Percentiles rank a stretch among this genome's conserved stretches.
phyloP scores from a whole-genome alignment of 2,888 invertebrate species.

The Nineta flava region DNA sequence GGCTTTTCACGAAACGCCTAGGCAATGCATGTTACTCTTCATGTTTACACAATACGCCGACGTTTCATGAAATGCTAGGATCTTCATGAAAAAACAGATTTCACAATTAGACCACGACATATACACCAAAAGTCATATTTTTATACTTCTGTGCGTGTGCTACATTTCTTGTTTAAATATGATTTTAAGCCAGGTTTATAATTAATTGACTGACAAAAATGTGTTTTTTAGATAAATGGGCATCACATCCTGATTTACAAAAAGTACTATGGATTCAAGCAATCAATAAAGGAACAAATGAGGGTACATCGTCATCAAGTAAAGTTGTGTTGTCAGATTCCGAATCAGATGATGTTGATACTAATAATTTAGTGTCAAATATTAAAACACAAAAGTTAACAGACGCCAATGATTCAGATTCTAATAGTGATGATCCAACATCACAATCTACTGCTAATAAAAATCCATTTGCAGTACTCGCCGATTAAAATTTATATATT shows the following conservation, averaged over 20 bases:
- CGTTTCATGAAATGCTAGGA: no score
- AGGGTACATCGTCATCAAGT: conserved; percentile 9
- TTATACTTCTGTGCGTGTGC: no score
- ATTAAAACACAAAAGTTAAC: neutral
- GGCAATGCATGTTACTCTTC: no score
- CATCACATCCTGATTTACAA: conserved; percentile 41
- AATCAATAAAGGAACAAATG: conserved; percentile 20
- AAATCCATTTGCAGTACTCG: neutral
- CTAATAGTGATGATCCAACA: neutral
- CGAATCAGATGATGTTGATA: neutral
- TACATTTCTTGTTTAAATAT: no score
- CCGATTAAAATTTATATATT: neutral
- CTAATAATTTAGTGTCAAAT: neutral
- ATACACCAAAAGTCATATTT: no score
- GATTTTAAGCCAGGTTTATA: conserved; percentile 3
- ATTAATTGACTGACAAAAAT: conserved; percentile 4
- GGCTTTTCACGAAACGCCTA: no score
- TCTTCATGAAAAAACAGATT: no score
- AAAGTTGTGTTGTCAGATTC: neutral
- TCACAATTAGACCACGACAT: no score
- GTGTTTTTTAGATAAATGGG: conserved; percentile 37
- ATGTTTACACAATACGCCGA: no score
- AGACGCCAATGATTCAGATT: neutral
- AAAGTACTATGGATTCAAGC: conserved; percentile 55
- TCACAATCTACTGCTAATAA: neutral